Evolutionary conservation across 2,797 vertebrate species (phyloP).

Genomic region (Bradypus variegatus): DNA sequence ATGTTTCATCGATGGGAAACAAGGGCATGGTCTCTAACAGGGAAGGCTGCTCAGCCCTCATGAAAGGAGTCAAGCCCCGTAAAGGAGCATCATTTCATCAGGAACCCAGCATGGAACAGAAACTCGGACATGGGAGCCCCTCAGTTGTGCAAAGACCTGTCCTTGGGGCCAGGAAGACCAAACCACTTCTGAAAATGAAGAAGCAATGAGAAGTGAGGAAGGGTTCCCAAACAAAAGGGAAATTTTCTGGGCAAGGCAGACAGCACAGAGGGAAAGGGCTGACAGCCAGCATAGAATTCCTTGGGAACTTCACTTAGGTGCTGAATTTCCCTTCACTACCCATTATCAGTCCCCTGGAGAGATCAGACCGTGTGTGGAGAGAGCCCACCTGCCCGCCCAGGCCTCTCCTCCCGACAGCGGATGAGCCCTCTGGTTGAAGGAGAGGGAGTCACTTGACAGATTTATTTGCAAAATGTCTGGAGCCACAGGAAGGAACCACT

Average conservation of each 20-base stretch:
- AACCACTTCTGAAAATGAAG: neutral
- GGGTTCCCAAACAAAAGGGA: too few species aligned
- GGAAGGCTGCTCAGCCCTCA: accelerated
- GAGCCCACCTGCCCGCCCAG: accelerated
- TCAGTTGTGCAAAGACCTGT: neutral
- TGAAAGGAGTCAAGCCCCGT: neutral
- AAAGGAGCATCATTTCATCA: accelerated
- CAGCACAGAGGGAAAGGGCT: too few species aligned
- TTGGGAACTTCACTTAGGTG: neutral
- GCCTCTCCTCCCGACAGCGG: neutral
- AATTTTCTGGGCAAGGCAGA: too few species aligned
- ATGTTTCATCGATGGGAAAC: neutral
- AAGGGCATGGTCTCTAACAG: accelerated
- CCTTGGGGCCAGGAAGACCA: neutral
- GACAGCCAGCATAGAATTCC: too few species aligned
- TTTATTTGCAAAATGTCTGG: neutral
- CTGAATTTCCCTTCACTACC: neutral
- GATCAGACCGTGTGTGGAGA: too few species aligned
- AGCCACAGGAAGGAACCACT: neutral
- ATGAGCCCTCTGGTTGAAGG: too few species aligned
- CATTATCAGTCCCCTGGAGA: accelerated
- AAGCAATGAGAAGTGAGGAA: accelerated
- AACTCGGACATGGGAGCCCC: neutral
- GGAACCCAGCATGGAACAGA: accelerated
- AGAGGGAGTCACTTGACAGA: too few species aligned